Conservation (phyloP, 1,140 invertebrate species). For the Drosophila sp. region DNA sequence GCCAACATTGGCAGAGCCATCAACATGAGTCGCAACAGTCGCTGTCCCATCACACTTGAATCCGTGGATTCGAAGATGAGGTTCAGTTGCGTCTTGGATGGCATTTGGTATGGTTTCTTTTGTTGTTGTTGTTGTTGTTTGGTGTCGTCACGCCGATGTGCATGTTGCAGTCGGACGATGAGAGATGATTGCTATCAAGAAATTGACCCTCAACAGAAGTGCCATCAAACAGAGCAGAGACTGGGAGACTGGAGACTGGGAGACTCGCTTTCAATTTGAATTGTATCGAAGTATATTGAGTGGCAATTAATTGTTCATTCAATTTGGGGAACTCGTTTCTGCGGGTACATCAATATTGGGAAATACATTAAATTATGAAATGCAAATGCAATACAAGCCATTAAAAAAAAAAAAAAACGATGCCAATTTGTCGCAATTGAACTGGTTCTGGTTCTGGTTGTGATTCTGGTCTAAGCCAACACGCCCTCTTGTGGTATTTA, state of each 20-base stretch:
- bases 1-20: conserved; percentile 36
- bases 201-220: conserved; percentile 46
- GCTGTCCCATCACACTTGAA: conserved; percentile 34
- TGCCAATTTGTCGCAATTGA: conserved; percentile 10
- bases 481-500: conserved; percentile 15
- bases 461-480: neutral
- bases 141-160: conserved; percentile 54
- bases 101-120: conserved; percentile 10
- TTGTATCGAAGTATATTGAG: conserved; percentile 8
- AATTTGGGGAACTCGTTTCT: conserved; percentile 7
- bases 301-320: conserved; percentile 14
- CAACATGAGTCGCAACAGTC: conserved; percentile 31
- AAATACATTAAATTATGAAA: conserved; percentile 14
- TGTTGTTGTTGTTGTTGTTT: neutral
- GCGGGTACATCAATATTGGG: neutral
- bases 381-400: conserved; percentile 15
- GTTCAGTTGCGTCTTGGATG: conserved; percentile 6
- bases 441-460: conserved; percentile 24
- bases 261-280: conserved; percentile 7
- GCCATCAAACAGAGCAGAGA: conserved; percentile 1
- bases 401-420: conserved; percentile 1
- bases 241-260: neutral
- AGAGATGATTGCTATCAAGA: conserved; percentile 46
- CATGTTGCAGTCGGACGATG: conserved; percentile 47
- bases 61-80: conserved; percentile 11